Evolutionary conservation across 2,797 vertebrate genomes (phyloP), one percentile per base, ranked within the genome.

Genomic region (Lerista edwardsae): DNA sequence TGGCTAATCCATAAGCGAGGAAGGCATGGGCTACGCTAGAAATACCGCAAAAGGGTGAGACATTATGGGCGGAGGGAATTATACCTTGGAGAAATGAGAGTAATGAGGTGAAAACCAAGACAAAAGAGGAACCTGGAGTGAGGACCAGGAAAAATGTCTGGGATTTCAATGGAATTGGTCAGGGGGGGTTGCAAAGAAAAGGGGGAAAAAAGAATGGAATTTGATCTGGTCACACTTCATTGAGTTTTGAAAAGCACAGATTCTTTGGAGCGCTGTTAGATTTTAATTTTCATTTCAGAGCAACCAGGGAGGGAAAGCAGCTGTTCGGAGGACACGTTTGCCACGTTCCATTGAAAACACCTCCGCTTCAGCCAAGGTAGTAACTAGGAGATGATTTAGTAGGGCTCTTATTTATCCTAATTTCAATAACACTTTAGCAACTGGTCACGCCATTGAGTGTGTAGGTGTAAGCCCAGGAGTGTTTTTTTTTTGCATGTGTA

Each of bases 261-360:
- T 65, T 19, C 7, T 64, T 81, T 79, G 85, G 71, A 78, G 47
- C 61, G n/a, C 69, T 1, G 29, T 41, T 34, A 29, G n/a, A 47
- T 75, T 87, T 79, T 15, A 61, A n/a, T 84, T 79, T 79, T 74
- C 69, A 68, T 83, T 84, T 75, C 51, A 68, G 12, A 5, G 39
- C 29, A 67, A 71, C 17, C 36, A 7, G 57, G n/a, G 25, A 27
- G 23, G 44, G 74, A 34, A 23, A 21, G 62, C 27, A 36, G 69
- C 61, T 67, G 68, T 86, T 67, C 59, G 23, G 59, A 74, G n/a
- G 47, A 36, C 59, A 73, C 25, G 19, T 12, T 34, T 59, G 44
- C 36, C 62, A 74, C 47, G 6, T 68, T 36, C 44, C 44, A 23
- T 3, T 6, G 6, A 51, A 57, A 74, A 67, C 9, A n/a, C 27